Base-by-base conservation (phyloP, 2,888 invertebrate genomes). In the Abrostola tripartita region DNA sequence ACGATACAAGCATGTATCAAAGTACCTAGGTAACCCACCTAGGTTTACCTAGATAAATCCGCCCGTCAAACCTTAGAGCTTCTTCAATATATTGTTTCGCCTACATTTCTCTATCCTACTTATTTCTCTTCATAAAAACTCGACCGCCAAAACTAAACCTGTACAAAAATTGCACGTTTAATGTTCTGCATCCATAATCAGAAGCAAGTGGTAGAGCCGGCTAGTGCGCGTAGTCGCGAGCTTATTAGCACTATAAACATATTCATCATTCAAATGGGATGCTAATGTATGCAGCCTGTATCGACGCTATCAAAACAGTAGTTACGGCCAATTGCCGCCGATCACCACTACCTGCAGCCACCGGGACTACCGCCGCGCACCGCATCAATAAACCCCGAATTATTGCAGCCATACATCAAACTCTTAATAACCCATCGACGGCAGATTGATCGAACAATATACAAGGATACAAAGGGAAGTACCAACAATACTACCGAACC, bases 371-470 rank as follows among this genome's bases (percentile, higher is more conserved):
- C 8, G 51, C 37, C 61, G 50, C 47, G 47, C 41, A 35, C 37
- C n/a, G 36, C 35, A 44, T 52, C 38, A 58, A 63, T 60, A 65
- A 59, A 56, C 61, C 52, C 52, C 49, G 64, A 71, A 76, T 72
- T 59, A 76, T 53, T 55, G 59, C 14, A 62, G 58, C 53, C 65
- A 66, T 65, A 65, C 69, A 68, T 75, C 72, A 78, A 61, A 40
- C 40, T 60, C 44, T 61, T 66, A 63, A 72, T 64, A 70, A 75
- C 61, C 60, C 14, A 54, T 61, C 74, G 57, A 58, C 49, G 59
- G 47, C 52, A 81, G 78, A 83, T 79, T 76, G 81, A 83, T 64
- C 75, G 62, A 79, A 84, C 78, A 78, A 73, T 81, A 81, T 76
- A 74, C 71, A 78, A 77, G 80, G 68, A 58, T 57, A 84, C 83